phyloP scores from a whole-genome alignment of 35 echinoderm and acorn worm species.

The Patiria miniata region DNA sequence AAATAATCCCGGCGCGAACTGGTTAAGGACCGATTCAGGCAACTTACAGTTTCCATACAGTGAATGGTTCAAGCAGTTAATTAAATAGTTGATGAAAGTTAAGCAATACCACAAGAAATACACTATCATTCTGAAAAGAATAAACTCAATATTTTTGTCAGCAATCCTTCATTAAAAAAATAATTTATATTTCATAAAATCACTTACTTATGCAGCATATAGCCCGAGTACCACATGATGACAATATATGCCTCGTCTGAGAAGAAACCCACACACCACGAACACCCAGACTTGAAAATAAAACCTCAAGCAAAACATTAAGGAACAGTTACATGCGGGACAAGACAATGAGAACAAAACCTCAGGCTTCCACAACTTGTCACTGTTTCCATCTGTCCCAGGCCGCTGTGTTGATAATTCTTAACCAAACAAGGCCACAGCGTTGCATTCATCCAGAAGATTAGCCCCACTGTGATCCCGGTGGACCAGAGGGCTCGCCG shows the following conservation, averaged over 20 bases:
- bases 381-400: neutral
- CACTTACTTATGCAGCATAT: neutral
- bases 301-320: neutral
- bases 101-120: no score
- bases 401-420: slow-evolving; percentile 9
- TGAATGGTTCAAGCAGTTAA: no score
- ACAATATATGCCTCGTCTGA: neutral
- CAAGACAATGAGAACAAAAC: neutral
- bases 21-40: no score
- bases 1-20: no score
- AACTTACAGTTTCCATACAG: no score
- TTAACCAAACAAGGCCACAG: neutral
- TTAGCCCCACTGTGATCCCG: neutral
- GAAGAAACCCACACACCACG: slow-evolving; percentile 5
- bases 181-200: no score
- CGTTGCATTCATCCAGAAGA: neutral
- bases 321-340: neutral
- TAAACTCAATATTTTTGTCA: no score
- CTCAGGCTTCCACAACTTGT: neutral
- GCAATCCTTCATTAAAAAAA: no score
- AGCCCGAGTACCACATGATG: slow-evolving; percentile 6
- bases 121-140: no score
- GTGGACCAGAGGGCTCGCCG: neutral
- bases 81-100: no score
- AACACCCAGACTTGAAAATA: neutral